Percentiles rank a stretch among this genome's conserved stretches.
These are phyloP conservation scores for Eudasyphora cyanicolor DNA, from an alignment of 2,888 invertebrate genomes.

Conservation along the genomic window DNA sequence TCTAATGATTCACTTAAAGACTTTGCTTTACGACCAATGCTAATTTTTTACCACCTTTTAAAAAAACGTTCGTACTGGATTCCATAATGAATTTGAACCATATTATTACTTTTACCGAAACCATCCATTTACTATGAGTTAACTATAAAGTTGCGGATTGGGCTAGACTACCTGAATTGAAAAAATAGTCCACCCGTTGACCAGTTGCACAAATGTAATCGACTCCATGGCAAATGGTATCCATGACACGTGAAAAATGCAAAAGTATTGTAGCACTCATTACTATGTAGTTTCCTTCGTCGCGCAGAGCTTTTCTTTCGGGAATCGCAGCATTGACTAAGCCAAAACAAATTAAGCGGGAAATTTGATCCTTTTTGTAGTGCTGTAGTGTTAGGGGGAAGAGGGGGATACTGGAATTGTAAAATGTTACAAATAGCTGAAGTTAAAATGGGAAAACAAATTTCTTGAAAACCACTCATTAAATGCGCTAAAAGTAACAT, in stretches of 20 bases:
- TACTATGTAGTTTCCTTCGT: constrained; percentile 44
- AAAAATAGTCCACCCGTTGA: not conserved
- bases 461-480: constrained; percentile 63
- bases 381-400: constrained; percentile 34
- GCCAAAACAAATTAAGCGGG: constrained; percentile 54
- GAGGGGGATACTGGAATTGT: constrained; percentile 1
- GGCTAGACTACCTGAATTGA: not conserved
- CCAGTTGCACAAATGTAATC: not conserved
- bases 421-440: constrained; percentile 62
- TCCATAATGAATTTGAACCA: no score
- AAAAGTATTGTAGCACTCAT: constrained; percentile 64
- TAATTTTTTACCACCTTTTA: no score
- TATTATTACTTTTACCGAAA: no score
- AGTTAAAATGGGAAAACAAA: constrained; percentile 38
- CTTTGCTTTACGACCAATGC: no score
- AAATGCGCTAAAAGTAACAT: constrained; percentile 66
- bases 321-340: not conserved
- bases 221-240: constrained; percentile 12
- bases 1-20: no score
- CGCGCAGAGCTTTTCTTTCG: not conserved
- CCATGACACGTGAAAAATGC: constrained; percentile 47
- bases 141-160: not conserved
- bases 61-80: no score
- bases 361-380: constrained; percentile 62
- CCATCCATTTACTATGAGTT: not conserved